Conservation (phyloP, 2,888 invertebrate species). For the Lasioglossum lativentre region DNA sequence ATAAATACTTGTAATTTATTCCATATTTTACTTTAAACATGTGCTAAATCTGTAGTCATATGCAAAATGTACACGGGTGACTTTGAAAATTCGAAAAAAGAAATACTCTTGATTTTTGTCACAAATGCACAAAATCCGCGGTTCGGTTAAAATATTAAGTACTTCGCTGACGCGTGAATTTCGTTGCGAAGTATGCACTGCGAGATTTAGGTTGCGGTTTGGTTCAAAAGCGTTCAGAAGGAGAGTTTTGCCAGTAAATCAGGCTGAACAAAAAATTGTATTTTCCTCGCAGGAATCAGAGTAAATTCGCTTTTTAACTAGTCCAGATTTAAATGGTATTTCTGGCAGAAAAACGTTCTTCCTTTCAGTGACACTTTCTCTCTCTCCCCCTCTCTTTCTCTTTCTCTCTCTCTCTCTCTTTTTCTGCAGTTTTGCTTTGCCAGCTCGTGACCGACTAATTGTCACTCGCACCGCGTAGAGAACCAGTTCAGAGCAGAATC, state of each 20-base stretch:
- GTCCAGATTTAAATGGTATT: neutral
- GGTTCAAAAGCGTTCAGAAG: neutral
- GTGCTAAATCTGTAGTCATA: too few species aligned
- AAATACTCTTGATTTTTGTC: neutral
- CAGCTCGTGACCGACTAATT: neutral
- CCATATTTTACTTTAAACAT: too few species aligned
- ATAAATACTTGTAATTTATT: too few species aligned
- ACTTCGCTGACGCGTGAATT: neutral
- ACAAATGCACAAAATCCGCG: neutral
- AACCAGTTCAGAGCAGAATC: neutral
- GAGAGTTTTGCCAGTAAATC: neutral
- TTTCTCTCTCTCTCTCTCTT: neutral
- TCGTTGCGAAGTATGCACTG: neutral
- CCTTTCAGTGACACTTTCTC: neutral
- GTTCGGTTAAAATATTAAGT: neutral
- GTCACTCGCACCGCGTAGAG: neutral
- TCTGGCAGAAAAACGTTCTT: neutral
- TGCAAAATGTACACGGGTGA: too few species aligned
- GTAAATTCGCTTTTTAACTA: neutral
- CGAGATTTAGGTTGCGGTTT: neutral
- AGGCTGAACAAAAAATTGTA: neutral
- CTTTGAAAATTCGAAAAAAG: too few species aligned
- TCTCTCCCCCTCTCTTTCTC: neutral
- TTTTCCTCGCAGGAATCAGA: neutral
- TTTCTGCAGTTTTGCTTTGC: neutral